phyloP scores from a whole-genome alignment of 2,888 invertebrate genomes.

The Cataglyphis livida region DNA sequence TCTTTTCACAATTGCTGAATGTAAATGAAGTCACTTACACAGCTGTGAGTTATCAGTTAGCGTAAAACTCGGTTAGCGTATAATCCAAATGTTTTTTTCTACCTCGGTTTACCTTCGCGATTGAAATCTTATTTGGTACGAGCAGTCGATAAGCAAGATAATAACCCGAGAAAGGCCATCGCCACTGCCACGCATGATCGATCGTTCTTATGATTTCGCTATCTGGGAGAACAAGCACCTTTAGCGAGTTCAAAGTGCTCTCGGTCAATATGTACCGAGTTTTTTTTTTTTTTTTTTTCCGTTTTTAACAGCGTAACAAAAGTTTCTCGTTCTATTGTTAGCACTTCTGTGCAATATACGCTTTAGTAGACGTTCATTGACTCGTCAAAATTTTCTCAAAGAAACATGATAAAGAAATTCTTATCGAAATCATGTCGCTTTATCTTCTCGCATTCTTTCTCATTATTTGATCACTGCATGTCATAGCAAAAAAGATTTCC shows the following conservation, averaged over 20 bases:
- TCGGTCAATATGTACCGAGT: conserved; percentile 31
- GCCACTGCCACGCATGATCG: conserved; percentile 15
- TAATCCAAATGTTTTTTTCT: conserved; percentile 36
- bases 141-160: conserved; percentile 55
- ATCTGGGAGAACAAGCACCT: conserved; percentile 27
- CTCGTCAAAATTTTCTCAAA: background rate
- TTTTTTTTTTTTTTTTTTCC: background rate
- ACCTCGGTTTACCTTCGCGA: conserved; percentile 28
- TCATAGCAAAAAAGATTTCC: background rate
- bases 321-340: background rate
- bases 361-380: background rate
- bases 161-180: conserved; percentile 25
- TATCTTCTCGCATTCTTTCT: background rate
- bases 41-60: conserved; percentile 67
- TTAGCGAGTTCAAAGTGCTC: conserved; percentile 36
- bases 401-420: background rate
- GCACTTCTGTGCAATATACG: background rate
- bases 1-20: conserved; percentile 57
- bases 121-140: conserved; percentile 57
- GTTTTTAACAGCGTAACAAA: background rate
- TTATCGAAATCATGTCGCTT: background rate
- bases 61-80: conserved; percentile 38
- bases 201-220: conserved; percentile 28
- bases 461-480: background rate
- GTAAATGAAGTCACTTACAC: conserved; percentile 62